Conservation (phyloP, 2,888 invertebrate species). For the Drosophila anomelani region DNA sequence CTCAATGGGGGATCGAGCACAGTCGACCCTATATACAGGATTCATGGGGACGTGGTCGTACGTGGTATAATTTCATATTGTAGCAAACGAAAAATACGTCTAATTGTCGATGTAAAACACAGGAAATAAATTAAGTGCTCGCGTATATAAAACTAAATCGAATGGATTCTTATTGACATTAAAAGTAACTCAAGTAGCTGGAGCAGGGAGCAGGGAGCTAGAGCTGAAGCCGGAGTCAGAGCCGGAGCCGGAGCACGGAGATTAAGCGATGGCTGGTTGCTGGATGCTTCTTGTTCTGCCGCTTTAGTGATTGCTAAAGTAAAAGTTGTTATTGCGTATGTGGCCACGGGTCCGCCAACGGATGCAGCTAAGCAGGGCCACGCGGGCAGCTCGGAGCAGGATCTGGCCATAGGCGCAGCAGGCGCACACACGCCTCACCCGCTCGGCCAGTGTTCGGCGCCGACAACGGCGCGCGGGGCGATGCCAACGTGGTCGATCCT, state of each 20-base stretch:
- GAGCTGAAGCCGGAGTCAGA: slow-evolving; percentile 8
- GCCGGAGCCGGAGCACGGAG: slow-evolving; percentile 12
- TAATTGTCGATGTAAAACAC: slow-evolving; percentile 74
- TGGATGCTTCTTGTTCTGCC: neutral
- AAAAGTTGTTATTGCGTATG: slow-evolving; percentile 72
- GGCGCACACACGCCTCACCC: slow-evolving; percentile 67
- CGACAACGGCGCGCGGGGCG: slow-evolving; percentile 62
- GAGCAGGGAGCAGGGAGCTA: slow-evolving; percentile 1
- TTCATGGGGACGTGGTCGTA: slow-evolving; percentile 40
- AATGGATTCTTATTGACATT: slow-evolving; percentile 60
- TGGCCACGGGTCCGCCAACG: slow-evolving; percentile 77
- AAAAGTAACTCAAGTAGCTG: slow-evolving; percentile 38
- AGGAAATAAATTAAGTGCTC: slow-evolving; percentile 69
- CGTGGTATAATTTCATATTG: slow-evolving; percentile 67
- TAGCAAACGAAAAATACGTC: slow-evolving; percentile 68
- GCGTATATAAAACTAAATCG: slow-evolving; percentile 60
- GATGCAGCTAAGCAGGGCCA: slow-evolving; percentile 72
- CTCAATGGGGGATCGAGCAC: slow-evolving; percentile 33
- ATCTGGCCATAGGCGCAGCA: slow-evolving; percentile 73
- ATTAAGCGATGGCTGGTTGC: slow-evolving; percentile 8
- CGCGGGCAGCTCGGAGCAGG: slow-evolving; percentile 63
- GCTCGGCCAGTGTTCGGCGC: slow-evolving; percentile 65
- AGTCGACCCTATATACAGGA: slow-evolving; percentile 47
- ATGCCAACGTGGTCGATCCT: slow-evolving; percentile 71
- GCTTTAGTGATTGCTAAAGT: slow-evolving; percentile 72